Evolutionary conservation across 2,888 invertebrate species (phyloP).

Genomic region (Eledona agricola): DNA sequence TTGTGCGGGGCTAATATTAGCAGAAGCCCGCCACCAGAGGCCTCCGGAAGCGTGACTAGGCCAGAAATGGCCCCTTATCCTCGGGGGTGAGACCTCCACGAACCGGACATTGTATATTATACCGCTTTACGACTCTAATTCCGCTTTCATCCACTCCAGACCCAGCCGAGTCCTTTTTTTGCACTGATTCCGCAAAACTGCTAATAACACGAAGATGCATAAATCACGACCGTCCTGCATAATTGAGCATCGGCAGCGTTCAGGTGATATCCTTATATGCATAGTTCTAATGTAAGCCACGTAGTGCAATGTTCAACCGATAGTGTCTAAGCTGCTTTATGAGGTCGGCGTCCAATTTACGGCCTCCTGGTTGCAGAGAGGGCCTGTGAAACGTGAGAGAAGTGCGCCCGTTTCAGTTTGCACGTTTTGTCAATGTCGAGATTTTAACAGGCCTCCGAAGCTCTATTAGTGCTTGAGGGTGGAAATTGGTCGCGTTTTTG

Average conservation of each 20-base stretch:
- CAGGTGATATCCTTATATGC: conserved; percentile 50
- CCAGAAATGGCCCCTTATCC: conserved; percentile 37
- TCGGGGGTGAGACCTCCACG: conserved; percentile 33
- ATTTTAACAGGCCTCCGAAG: conserved; percentile 52
- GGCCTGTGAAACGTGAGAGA: conserved; percentile 57
- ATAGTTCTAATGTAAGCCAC: conserved; percentile 61
- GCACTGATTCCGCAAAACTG: not conserved
- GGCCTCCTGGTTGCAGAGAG: conserved; percentile 52
- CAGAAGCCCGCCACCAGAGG: conserved; percentile 34
- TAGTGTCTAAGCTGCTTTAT: conserved; percentile 62
- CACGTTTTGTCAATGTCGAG: conserved; percentile 59
- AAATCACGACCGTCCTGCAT: conserved; percentile 44
- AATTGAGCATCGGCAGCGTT: conserved; percentile 40
- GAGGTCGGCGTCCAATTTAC: conserved; percentile 60
- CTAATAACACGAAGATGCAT: conserved; percentile 32
- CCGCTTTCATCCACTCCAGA: conserved; percentile 29
- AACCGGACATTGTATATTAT: conserved; percentile 41
- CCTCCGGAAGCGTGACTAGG: conserved; percentile 39
- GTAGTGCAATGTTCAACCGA: conserved; percentile 60
- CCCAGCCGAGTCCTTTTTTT: conserved; percentile 5
- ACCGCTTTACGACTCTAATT: conserved; percentile 40
- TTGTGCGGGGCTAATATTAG: conserved; percentile 35
- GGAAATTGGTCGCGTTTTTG: too few species aligned
- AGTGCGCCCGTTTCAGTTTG: conserved; percentile 53
- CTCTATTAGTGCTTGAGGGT: conserved; percentile 48